phyloP scores from a whole-genome alignment of 2,888 invertebrate species.

The Smittia sp. region DNA sequence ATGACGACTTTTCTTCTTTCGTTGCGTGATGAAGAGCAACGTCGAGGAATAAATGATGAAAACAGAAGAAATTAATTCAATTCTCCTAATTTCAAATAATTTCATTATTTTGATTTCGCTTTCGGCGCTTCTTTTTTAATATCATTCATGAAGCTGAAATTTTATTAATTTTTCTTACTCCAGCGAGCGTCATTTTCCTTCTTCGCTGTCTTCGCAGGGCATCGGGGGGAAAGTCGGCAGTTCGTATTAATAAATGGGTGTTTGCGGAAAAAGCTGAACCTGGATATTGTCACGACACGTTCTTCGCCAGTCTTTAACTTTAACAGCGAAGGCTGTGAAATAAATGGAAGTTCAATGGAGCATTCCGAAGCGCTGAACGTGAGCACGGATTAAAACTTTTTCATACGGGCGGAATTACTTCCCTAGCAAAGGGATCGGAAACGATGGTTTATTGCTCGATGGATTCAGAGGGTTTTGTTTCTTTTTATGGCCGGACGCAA shows the following conservation, averaged over 20 bases:
- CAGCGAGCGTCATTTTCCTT: not conserved
- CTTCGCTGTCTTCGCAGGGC: not conserved
- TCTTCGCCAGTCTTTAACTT: no score
- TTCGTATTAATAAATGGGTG: not conserved
- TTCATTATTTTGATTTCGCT: slow-evolving; percentile 31
- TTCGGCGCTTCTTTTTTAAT: slow-evolving; percentile 7
- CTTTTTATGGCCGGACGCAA: not conserved
- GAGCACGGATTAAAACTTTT: not conserved
- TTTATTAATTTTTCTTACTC: slow-evolving; percentile 19
- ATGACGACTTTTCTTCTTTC: not conserved
- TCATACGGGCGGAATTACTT: not conserved
- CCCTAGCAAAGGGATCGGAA: not conserved
- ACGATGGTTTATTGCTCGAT: slow-evolving; percentile 7
- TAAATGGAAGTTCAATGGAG: slow-evolving; percentile 17
- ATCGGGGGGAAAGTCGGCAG: not conserved
- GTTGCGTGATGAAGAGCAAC: not conserved
- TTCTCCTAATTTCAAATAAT: slow-evolving; percentile 32
- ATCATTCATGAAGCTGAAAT: not conserved
- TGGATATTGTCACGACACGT: not conserved
- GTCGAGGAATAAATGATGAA: slow-evolving; percentile 1
- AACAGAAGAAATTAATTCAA: slow-evolving; percentile 34
- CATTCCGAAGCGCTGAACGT: not conserved
- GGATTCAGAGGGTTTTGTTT: not conserved
- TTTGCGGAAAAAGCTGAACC: not conserved
- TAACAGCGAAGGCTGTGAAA: not conserved